These are phyloP conservation scores for Pardosa pseudoannulata DNA, from an alignment of 2,888 invertebrate species.

Conservation along the genomic window DNA sequence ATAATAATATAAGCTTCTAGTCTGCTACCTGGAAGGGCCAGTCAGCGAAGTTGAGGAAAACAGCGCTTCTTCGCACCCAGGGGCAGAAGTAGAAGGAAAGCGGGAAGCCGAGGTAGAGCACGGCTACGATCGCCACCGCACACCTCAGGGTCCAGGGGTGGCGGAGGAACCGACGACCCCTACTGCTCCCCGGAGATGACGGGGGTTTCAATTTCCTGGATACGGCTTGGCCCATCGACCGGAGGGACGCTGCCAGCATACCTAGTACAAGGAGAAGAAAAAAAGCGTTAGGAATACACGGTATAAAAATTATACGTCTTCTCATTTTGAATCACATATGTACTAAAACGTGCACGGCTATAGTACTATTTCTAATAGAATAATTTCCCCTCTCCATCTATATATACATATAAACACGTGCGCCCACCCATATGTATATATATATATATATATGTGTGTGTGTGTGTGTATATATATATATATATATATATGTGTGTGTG, in stretches of 20 bases:
- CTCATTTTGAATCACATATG: too few relatives aligned
- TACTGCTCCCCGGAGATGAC: background rate
- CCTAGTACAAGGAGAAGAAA: background rate
- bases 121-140: slow-evolving; percentile 27
- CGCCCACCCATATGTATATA: too few relatives aligned
- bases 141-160: slow-evolving; percentile 20
- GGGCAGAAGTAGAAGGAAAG: slow-evolving; percentile 61
- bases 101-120: slow-evolving; percentile 67
- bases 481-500: too few relatives aligned
- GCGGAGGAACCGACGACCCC: slow-evolving; percentile 22
- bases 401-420: too few relatives aligned
- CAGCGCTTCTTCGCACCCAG: slow-evolving; percentile 49
- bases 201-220: slow-evolving; percentile 5
- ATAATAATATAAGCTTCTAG: too few relatives aligned
- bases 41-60: slow-evolving; percentile 55
- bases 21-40: slow-evolving; percentile 67
- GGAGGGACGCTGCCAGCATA: slow-evolving; percentile 8
- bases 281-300: too few relatives aligned
- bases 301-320: too few relatives aligned
- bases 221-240: slow-evolving; percentile 1
- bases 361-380: too few relatives aligned
- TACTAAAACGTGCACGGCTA: too few relatives aligned
- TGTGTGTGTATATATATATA: too few relatives aligned
- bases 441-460: too few relatives aligned
- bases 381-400: too few relatives aligned